phyloP scores from a whole-genome alignment of 2,888 invertebrate genomes.

The Dione vanillae region DNA sequence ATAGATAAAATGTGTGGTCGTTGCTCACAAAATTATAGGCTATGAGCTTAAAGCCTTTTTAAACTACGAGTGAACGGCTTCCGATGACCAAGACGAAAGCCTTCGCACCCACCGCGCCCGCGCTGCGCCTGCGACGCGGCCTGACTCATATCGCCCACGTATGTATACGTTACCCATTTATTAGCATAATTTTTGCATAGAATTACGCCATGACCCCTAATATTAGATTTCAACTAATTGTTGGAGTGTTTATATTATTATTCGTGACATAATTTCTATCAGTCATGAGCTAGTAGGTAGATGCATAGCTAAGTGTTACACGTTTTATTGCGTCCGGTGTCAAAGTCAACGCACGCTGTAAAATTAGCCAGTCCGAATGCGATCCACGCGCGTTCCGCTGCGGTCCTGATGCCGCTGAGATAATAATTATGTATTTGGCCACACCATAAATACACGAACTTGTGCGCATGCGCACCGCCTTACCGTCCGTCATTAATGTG shows the following conservation, averaged over 20 bases:
- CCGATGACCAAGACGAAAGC: constrained; percentile 68
- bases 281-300: background rate
- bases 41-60: constrained; percentile 42
- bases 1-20: constrained; percentile 40
- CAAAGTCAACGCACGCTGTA: constrained; percentile 70
- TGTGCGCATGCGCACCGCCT: constrained; percentile 29
- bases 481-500: constrained; percentile 26
- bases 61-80: constrained; percentile 55
- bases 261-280: constrained; percentile 49
- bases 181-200: constrained; percentile 69
- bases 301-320: constrained; percentile 12
- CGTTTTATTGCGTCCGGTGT: constrained; percentile 70
- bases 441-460: constrained; percentile 20
- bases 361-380: constrained; percentile 79
- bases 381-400: constrained; percentile 57
- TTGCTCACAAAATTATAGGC: constrained; percentile 39
- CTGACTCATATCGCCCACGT: constrained; percentile 76
- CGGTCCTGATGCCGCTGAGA: constrained; percentile 47
- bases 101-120: constrained; percentile 69
- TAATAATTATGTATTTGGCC: constrained; percentile 48
- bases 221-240: constrained; percentile 49
- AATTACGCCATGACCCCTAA: constrained; percentile 69
- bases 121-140: constrained; percentile 34
- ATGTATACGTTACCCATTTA: constrained; percentile 57
- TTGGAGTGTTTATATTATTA: constrained; percentile 39